Evolutionary conservation across 2,888 invertebrate genomes (phyloP).

Genomic region (Sarcophaga carnaria): DNA sequence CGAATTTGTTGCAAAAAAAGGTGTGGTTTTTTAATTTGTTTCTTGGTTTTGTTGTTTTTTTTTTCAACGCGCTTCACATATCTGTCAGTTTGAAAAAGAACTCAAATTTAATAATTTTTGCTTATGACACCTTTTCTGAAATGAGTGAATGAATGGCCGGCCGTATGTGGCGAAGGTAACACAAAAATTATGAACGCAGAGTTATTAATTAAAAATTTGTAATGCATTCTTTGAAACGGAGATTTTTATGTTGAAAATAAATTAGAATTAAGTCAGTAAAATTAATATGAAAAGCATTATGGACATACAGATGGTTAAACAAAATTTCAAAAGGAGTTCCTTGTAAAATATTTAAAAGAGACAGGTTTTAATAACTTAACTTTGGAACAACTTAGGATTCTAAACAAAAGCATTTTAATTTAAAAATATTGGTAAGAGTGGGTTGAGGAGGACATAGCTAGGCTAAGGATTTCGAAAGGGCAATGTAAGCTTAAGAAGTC

Average conservation of each 20-base stretch:
- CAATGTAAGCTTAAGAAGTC: no score
- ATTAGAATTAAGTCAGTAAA: conserved; percentile 38
- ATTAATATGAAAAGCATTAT: background rate
- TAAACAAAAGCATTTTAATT: no score
- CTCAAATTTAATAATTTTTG: conserved; percentile 20
- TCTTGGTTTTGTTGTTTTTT: background rate
- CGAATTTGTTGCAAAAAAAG: conserved; percentile 37
- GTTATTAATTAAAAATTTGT: conserved; percentile 29
- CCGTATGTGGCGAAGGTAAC: no score
- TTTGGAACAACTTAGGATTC: no score
- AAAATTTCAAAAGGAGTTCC: no score
- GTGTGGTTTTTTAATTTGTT: conserved; percentile 36
- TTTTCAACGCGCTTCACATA: background rate
- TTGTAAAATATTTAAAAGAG: no score
- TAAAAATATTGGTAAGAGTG: no score
- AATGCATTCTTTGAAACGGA: background rate
- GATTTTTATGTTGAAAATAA: conserved; percentile 31
- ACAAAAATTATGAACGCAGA: no score
- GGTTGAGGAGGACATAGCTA: no score
- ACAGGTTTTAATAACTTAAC: no score
- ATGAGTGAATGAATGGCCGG: no score
- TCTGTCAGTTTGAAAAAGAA: conserved; percentile 58
- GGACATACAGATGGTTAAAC: background rate
- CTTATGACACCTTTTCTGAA: conserved; percentile 50
- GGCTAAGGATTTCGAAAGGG: no score